A percentile compares a stretch with the other conserved stretches of the same genome.
These are phyloP conservation scores for Carabus problematicus DNA, from an alignment of 2,888 invertebrate genomes.

Conservation along the genomic window DNA sequence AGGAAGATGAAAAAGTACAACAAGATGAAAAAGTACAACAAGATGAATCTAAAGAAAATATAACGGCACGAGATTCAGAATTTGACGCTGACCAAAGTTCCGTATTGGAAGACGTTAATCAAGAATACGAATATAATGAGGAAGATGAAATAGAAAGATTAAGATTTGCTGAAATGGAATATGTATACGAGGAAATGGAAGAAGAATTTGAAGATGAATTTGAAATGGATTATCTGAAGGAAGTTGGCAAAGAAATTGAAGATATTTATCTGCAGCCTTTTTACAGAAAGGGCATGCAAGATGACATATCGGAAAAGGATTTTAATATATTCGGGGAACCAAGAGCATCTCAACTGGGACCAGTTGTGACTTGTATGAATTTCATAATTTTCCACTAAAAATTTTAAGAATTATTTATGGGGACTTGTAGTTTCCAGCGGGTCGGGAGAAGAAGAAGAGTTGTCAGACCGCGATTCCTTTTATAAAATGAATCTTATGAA, in stretches of 20 bases:
- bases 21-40: too few relatives aligned
- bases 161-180: too few relatives aligned
- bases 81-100: too few relatives aligned
- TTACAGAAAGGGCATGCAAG: too few relatives aligned
- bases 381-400: neutral
- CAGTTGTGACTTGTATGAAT: slow-evolving; percentile 2
- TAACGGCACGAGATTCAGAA: too few relatives aligned
- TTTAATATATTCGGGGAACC: slow-evolving; percentile 11
- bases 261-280: neutral
- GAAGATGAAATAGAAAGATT: too few relatives aligned
- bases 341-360: neutral
- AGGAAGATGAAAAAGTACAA: too few relatives aligned
- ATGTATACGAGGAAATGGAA: too few relatives aligned
- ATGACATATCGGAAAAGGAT: neutral
- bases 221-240: neutral
- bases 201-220: slow-evolving; percentile 5
- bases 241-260: neutral
- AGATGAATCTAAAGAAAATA: too few relatives aligned
- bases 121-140: too few relatives aligned
- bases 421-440: neutral
- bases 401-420: neutral
- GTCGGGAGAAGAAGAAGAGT: slow-evolving; percentile 11
- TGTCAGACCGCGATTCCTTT: neutral
- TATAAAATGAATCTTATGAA: neutral
- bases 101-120: too few relatives aligned